Evolutionary conservation across 2,888 invertebrate species (phyloP).

Genomic region (Hirtodrosophila trivittata): DNA sequence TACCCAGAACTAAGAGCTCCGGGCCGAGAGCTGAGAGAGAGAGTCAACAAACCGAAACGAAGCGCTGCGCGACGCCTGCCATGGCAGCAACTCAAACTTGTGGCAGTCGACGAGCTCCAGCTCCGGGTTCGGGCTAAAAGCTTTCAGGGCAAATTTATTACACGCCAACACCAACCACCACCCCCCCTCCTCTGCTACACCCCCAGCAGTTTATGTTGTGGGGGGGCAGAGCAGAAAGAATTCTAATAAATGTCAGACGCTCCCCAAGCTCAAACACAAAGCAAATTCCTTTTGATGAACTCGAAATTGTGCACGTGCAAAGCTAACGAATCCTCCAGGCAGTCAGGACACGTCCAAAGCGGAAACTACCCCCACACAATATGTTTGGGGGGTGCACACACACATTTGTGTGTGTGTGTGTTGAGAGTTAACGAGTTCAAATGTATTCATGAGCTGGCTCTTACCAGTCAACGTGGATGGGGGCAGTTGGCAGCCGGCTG

Average conservation of each 20-base stretch:
- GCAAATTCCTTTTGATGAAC: constrained; percentile 80
- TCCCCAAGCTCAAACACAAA: constrained; percentile 50
- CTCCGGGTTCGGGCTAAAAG: constrained; percentile 47
- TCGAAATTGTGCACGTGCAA: constrained; percentile 81
- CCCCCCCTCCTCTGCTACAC: not conserved
- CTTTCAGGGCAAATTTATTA: constrained; percentile 63
- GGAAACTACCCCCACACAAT: constrained; percentile 80
- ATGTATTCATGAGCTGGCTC: constrained; percentile 82
- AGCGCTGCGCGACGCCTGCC: constrained; percentile 49
- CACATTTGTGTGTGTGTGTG: constrained; percentile 61
- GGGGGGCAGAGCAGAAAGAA: constrained; percentile 51
- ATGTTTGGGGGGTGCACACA: constrained; percentile 73
- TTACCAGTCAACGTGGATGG: constrained; percentile 55
- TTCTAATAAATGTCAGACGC: constrained; percentile 79
- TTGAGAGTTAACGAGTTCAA: constrained; percentile 82
- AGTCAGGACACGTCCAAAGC: constrained; percentile 47
- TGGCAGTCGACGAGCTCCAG: too few species aligned
- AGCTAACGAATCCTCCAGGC: constrained; percentile 49
- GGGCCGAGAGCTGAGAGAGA: constrained; percentile 5
- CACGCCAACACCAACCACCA: constrained; percentile 7
- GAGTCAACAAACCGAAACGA: constrained; percentile 73
- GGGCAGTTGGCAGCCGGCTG: constrained; percentile 13
- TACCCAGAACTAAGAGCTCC: constrained; percentile 9
- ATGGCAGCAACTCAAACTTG: constrained; percentile 47
- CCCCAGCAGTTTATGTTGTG: not conserved